Evolutionary conservation across 92 coral and sea anemone species (phyloP).

Genomic region (Porites evermanni): DNA sequence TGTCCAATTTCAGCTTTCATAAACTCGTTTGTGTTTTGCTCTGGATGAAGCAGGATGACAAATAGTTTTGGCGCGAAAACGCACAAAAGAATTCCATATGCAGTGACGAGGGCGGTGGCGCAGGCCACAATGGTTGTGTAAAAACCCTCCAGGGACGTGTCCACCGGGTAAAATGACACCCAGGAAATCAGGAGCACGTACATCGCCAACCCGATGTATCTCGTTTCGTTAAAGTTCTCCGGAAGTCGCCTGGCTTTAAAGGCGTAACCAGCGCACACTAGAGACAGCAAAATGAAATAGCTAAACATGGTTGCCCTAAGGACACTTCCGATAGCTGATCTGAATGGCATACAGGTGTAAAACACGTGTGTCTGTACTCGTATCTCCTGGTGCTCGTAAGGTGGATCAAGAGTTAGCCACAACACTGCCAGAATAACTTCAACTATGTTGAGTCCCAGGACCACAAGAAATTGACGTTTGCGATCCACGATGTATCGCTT

Average conservation of each 20-base stretch:
- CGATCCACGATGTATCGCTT: conserved; percentile 49
- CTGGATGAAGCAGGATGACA: conserved; percentile 48
- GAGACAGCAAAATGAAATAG: conserved; percentile 53
- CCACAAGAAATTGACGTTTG: conserved; percentile 53
- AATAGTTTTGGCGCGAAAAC: conserved; percentile 58
- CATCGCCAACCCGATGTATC: conserved; percentile 59
- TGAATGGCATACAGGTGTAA: conserved; percentile 49
- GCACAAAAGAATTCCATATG: conserved; percentile 62
- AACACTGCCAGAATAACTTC: conserved; percentile 44
- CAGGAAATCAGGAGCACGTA: conserved; percentile 56
- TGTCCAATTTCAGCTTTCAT: conserved; percentile 27
- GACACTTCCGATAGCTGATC: conserved; percentile 20
- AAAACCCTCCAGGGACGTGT: conserved; percentile 58
- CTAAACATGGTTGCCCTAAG: conserved; percentile 45
- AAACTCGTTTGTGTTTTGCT: conserved; percentile 48
- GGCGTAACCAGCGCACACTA: conserved; percentile 53
- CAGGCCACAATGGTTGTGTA: conserved; percentile 62
- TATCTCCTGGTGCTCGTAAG: conserved; percentile 44
- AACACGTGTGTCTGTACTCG: conserved; percentile 39
- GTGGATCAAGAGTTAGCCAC: conserved; percentile 53
- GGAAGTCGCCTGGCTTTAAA: conserved; percentile 66
- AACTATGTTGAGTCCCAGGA: conserved; percentile 31
- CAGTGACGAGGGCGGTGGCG: conserved; percentile 53
- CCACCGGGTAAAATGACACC: conserved; percentile 65
- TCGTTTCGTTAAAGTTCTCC: conserved; percentile 63